Evolutionary conservation across 2,113 vertebrate genomes (phyloP).

Genomic region (Phrynocephalus versicolor): DNA sequence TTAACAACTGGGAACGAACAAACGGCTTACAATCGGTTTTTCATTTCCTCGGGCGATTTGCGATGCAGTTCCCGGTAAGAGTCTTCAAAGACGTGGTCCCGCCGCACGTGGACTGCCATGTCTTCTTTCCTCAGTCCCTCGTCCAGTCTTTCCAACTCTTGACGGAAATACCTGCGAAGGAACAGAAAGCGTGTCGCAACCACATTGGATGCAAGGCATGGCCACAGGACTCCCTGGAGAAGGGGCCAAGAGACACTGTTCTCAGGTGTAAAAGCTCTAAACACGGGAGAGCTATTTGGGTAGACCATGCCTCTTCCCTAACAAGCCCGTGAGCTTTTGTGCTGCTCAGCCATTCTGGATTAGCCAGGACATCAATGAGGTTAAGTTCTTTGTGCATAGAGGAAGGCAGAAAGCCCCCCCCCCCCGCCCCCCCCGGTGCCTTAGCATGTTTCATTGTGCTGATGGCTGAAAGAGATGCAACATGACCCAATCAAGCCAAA

Average conservation of each 20-base stretch:
- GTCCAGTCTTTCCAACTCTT: slow-evolving; percentile 91
- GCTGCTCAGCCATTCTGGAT: too few species aligned
- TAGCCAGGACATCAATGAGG: too few species aligned
- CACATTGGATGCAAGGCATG: background rate
- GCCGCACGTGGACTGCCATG: slow-evolving; percentile 93
- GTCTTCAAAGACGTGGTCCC: slow-evolving; percentile 95
- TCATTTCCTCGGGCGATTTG: slow-evolving; percentile 97
- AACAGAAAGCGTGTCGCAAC: background rate
- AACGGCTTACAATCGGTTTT: slow-evolving; percentile 88
- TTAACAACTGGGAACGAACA: background rate
- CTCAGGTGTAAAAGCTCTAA: too few species aligned
- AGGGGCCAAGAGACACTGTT: background rate
- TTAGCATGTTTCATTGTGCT: too few species aligned
- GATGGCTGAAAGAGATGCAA: too few species aligned
- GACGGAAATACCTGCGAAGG: slow-evolving; percentile 86
- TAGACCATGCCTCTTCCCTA: background rate
- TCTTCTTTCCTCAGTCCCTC: slow-evolving; percentile 93
- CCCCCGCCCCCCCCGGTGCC: too few species aligned
- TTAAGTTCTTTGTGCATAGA: too few species aligned
- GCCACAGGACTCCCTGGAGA: background rate
- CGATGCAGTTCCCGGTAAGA: slow-evolving; percentile 93
- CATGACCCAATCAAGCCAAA: too few species aligned
- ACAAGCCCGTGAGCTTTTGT: too few species aligned
- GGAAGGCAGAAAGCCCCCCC: too few species aligned
- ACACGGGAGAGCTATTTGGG: background rate